phyloP scores from a whole-genome alignment of 2,888 invertebrate genomes.

The Sarcophaga caerulescens region DNA sequence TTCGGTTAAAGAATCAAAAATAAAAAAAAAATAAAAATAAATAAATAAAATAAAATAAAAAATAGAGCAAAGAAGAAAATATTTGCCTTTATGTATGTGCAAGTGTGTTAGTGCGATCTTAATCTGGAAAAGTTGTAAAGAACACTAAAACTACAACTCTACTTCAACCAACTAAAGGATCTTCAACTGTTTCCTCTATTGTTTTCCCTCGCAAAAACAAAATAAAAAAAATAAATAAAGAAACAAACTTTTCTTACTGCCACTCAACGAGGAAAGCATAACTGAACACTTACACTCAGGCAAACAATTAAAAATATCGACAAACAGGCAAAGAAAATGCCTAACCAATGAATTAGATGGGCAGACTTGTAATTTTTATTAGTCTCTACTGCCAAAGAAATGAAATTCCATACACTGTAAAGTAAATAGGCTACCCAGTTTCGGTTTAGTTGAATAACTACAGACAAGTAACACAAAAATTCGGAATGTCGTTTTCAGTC shows the following conservation, averaged over 20 bases:
- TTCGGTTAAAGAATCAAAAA: background rate
- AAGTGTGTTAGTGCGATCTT: conserved; percentile 11
- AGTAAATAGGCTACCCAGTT: background rate
- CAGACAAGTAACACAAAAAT: conserved; percentile 24
- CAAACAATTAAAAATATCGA: background rate
- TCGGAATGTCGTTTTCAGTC: conserved; percentile 38
- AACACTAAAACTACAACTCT: conserved; percentile 16
- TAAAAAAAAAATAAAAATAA: background rate
- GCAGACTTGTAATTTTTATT: conserved; percentile 30
- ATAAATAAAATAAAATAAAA: too few relatives aligned
- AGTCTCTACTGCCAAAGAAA: conserved; percentile 48
- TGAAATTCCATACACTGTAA: conserved; percentile 40
- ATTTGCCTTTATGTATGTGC: background rate
- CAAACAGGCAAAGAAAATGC: background rate
- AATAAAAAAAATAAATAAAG: conserved; percentile 1
- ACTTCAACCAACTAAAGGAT: conserved; percentile 33
- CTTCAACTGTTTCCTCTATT: conserved; percentile 5
- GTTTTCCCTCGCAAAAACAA: conserved; percentile 7
- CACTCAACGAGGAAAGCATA: background rate
- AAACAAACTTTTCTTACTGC: background rate
- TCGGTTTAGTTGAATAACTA: background rate
- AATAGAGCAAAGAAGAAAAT: too few relatives aligned
- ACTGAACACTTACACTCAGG: conserved; percentile 5
- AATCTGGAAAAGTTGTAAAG: background rate
- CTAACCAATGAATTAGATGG: conserved; percentile 18